phyloP scores from a whole-genome alignment of 2,113 vertebrate species.

The Hemiprocne comata region DNA sequence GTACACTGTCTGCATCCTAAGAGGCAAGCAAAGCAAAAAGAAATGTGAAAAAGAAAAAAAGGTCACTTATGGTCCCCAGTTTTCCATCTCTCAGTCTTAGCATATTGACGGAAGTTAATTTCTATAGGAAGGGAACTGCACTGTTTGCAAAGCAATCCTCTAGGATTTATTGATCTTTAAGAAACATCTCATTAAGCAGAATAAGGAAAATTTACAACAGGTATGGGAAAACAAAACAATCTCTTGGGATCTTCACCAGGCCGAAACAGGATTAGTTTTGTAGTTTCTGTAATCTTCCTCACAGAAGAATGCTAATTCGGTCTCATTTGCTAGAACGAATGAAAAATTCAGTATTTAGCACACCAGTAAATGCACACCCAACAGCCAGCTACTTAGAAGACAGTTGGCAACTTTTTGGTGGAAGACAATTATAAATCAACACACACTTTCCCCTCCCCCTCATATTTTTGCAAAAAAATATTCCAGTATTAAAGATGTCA shows the following conservation, averaged over 20 bases:
- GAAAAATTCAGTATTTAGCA: slow-evolving; percentile 58
- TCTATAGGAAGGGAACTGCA: slow-evolving; percentile 45
- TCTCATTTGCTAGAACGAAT: slow-evolving; percentile 85
- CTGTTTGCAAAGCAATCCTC: slow-evolving; percentile 61
- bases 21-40: not conserved
- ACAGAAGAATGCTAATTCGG: slow-evolving; percentile 92
- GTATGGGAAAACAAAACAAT: slow-evolving; percentile 59
- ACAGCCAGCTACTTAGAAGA: not conserved
- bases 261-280: slow-evolving; percentile 84
- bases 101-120: slow-evolving; percentile 46
- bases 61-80: not conserved
- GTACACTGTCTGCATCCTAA: not conserved
- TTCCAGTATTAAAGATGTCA: not conserved
- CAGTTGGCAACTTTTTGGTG: not conserved
- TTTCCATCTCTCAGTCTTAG: not conserved
- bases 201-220: slow-evolving; percentile 70
- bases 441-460: too few relatives aligned
- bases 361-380: slow-evolving; percentile 4
- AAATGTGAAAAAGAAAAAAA: not conserved
- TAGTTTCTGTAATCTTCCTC: slow-evolving; percentile 86
- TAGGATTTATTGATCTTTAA: slow-evolving; percentile 75
- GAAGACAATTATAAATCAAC: not conserved
- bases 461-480: not conserved
- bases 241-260: slow-evolving; percentile 74
- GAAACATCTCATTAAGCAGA: slow-evolving; percentile 68